Evolutionary conservation across 2,888 invertebrate genomes (phyloP).

Genomic region (Parnassius apollo): DNA sequence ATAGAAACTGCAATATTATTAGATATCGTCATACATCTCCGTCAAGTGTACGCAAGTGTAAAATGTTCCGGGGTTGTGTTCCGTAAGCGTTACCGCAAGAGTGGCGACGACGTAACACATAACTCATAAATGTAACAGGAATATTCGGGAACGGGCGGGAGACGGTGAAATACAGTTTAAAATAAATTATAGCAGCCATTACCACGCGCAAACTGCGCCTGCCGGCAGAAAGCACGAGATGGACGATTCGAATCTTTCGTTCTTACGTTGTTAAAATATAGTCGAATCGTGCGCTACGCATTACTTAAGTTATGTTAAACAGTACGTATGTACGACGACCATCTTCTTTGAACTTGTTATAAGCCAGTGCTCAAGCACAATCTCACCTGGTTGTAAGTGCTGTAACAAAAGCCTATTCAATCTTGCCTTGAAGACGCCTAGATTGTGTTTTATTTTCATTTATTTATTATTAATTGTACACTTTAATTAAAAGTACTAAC

Average conservation of each 20-base stretch:
- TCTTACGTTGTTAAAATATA: background rate
- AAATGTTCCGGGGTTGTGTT: background rate
- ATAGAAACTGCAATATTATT: background rate
- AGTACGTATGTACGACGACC: no score
- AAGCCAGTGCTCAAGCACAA: no score
- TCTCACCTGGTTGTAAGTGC: no score
- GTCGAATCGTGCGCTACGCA: no score
- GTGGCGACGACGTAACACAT: constrained; percentile 11
- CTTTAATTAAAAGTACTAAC: no score
- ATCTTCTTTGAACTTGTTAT: no score
- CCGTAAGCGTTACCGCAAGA: background rate
- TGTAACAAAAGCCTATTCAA: no score
- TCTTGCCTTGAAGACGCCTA: no score
- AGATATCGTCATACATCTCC: background rate
- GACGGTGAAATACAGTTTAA: constrained; percentile 8
- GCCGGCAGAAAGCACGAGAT: constrained; percentile 6
- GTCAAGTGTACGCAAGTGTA: constrained; percentile 1
- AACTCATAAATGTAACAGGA: constrained; percentile 14
- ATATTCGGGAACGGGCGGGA: constrained; percentile 3
- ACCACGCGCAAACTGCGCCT: constrained; percentile 6
- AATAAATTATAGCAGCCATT: constrained; percentile 15
- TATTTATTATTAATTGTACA: no score
- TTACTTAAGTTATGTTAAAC: no score
- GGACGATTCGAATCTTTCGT: background rate
- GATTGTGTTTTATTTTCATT: no score